Conservation (phyloP, 2,113 vertebrate genomes). For the Speoplatyrhinus poulsoni region DNA sequence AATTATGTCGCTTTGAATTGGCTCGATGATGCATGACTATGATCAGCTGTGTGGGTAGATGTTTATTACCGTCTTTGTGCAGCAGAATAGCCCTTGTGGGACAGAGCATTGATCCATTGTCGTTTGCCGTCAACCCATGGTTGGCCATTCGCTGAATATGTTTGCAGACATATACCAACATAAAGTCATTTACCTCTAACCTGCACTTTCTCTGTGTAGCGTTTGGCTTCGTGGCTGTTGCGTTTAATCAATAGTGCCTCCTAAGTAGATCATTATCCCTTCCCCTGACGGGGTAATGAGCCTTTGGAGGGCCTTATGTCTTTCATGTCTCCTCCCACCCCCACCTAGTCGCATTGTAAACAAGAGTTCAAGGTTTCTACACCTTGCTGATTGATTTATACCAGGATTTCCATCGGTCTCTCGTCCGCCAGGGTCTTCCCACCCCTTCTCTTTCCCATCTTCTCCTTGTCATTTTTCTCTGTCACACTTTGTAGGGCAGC, state of each 20-base stretch:
- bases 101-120: neutral
- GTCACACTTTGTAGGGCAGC: slow-evolving; percentile 48
- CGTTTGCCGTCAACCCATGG: neutral
- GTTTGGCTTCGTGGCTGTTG: neutral
- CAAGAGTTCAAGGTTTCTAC: slow-evolving; percentile 48
- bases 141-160: neutral
- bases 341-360: slow-evolving; percentile 1
- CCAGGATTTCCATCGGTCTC: slow-evolving; percentile 16
- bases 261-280: slow-evolving; percentile 50
- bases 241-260: slow-evolving; percentile 42
- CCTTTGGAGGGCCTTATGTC: slow-evolving; percentile 40
- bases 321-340: slow-evolving; percentile 16
- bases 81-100: neutral
- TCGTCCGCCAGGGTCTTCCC: neutral
- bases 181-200: neutral
- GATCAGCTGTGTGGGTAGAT: neutral
- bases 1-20: slow-evolving; percentile 1
- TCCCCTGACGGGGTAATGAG: slow-evolving; percentile 39
- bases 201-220: neutral
- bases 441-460: slow-evolving; percentile 6
- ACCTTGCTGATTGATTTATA: slow-evolving; percentile 54
- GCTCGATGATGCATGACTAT: neutral
- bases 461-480: slow-evolving; percentile 38
- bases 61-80: neutral
- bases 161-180: neutral